A percentile compares a stretch with the other conserved stretches of the same genome.
phyloP scores from a whole-genome alignment of 2,888 invertebrate species.

The Orgyia antiqua region DNA sequence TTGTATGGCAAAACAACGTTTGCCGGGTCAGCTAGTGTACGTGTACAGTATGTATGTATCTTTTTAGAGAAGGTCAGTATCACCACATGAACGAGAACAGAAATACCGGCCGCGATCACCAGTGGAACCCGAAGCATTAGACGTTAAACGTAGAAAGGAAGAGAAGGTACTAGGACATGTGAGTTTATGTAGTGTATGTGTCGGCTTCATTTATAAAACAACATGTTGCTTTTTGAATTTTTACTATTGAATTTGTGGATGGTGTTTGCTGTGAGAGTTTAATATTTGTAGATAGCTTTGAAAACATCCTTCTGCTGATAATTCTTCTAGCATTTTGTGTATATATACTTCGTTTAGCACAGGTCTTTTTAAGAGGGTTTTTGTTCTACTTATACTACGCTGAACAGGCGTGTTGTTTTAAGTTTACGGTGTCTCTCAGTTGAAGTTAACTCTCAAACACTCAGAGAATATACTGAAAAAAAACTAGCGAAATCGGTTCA shows the following conservation, averaged over 20 bases:
- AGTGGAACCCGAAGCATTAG: slow-evolving; percentile 83
- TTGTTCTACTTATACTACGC: too few species aligned
- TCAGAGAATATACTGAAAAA: too few species aligned
- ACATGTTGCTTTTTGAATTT: slow-evolving; percentile 24
- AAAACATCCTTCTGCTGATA: too few species aligned
- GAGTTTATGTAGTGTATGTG: slow-evolving; percentile 80
- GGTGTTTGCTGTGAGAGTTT: slow-evolving; percentile 15
- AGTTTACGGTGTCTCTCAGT: too few species aligned
- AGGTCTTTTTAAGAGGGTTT: too few species aligned
- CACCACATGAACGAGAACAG: slow-evolving; percentile 86
- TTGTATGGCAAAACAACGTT: too few species aligned
- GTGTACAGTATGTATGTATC: neutral
- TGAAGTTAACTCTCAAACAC: too few species aligned
- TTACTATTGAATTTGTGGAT: slow-evolving; percentile 9
- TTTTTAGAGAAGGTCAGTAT: slow-evolving; percentile 87
- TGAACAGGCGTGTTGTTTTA: too few species aligned
- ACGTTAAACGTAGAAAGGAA: slow-evolving; percentile 87
- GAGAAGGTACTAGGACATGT: slow-evolving; percentile 92
- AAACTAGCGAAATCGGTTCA: too few species aligned
- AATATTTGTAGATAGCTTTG: too few species aligned
- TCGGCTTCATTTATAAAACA: slow-evolving; percentile 33
- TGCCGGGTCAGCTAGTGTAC: too few species aligned
- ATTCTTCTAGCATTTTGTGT: neutral
- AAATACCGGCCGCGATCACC: slow-evolving; percentile 90
- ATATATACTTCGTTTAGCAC: too few species aligned